Conservation (phyloP, 2,113 vertebrate species). For the Tragelaphus scriptus region DNA sequence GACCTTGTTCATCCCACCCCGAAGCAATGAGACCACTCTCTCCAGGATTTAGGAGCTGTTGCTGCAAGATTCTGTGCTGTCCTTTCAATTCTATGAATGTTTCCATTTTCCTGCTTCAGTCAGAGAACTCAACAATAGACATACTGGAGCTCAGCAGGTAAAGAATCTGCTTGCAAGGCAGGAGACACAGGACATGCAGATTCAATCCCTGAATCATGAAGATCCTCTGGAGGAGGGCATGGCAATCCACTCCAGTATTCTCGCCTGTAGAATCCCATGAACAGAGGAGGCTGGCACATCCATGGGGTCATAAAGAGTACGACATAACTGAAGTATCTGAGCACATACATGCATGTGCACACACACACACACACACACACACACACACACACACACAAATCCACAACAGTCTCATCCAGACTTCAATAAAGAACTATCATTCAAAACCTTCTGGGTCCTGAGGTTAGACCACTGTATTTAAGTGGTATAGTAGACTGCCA, state of each 20-base stretch:
- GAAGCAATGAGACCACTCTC: background rate
- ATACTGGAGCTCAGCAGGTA: background rate
- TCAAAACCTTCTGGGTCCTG: background rate
- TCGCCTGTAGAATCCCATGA: background rate
- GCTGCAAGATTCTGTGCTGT: background rate
- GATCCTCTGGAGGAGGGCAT: background rate
- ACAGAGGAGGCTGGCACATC: background rate
- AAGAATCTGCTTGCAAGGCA: background rate
- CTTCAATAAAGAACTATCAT: background rate
- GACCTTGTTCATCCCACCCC: background rate
- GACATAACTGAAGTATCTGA: background rate
- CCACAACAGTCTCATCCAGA: background rate
- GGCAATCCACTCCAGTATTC: background rate
- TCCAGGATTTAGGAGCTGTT: background rate
- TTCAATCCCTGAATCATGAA: background rate
- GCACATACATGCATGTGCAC: background rate
- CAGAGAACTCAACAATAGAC: background rate
- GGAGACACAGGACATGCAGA: background rate
- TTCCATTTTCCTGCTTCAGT: slow-evolving; percentile 25
- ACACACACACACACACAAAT: background rate
- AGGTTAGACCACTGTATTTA: background rate
- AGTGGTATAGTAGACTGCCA: background rate
- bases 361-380: no score
- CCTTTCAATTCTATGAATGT: background rate
- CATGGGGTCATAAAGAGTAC: background rate